These are phyloP conservation scores for Moxostoma hubbsi DNA, from an alignment of 2,797 vertebrate genomes.

Conservation along the genomic window DNA sequence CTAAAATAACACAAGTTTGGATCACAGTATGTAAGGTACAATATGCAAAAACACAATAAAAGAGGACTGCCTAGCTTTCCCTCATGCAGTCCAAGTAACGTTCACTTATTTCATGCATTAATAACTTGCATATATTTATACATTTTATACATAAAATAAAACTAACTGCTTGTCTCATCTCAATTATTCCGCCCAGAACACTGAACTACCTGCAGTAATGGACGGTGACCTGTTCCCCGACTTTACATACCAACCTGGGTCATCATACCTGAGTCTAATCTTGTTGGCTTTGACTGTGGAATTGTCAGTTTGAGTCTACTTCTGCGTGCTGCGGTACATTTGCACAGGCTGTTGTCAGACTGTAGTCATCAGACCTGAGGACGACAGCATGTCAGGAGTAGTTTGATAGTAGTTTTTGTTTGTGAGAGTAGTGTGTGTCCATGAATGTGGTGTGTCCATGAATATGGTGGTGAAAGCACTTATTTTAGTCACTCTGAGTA, in stretches of 20 bases:
- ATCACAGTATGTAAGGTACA: no score
- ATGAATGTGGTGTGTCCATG: not conserved
- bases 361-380: constrained; percentile 52
- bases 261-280: constrained; percentile 54
- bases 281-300: constrained; percentile 66
- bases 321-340: constrained; percentile 71
- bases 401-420: constrained; percentile 41
- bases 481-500: not conserved
- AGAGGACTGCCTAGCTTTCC: no score
- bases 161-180: constrained; percentile 7
- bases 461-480: not conserved
- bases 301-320: constrained; percentile 66
- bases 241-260: constrained; percentile 10
- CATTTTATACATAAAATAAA: not conserved
- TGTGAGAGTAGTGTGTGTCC: not conserved
- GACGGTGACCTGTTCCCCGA: constrained; percentile 34
- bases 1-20: no score
- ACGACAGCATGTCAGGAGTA: constrained; percentile 49
- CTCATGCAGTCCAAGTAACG: no score
- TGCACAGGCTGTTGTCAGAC: constrained; percentile 72
- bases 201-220: constrained; percentile 40
- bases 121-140: not conserved
- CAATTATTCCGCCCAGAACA: constrained; percentile 34
- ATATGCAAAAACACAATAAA: no score
- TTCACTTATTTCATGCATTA: not conserved